phyloP scores from a whole-genome alignment of 2,113 vertebrate genomes.

The Regulus satrapa region DNA sequence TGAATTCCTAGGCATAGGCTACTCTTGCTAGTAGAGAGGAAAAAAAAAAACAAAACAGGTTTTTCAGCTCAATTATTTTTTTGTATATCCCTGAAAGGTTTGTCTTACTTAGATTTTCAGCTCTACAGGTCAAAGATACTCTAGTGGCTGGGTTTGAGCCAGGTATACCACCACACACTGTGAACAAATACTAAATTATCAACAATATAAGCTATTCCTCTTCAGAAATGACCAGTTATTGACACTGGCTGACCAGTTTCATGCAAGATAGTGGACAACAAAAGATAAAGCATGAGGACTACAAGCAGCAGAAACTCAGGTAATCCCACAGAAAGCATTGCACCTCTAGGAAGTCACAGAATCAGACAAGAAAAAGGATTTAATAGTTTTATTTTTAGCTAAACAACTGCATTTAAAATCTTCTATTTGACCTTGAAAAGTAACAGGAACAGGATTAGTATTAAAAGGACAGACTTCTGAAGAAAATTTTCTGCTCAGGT shows the following conservation, averaged over 20 bases:
- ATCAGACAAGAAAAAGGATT: not conserved
- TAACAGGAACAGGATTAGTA: not conserved
- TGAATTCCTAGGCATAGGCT: not conserved
- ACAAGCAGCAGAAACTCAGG: not conserved
- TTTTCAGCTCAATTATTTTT: not conserved
- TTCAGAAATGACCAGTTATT: slow-evolving; percentile 32
- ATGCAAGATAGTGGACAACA: not conserved
- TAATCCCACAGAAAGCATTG: not conserved
- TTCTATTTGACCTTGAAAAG: not conserved
- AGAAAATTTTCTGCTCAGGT: not conserved
- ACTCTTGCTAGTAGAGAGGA: not conserved
- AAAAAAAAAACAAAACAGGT: fast-evolving
- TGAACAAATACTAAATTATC: not conserved
- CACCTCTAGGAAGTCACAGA: not conserved
- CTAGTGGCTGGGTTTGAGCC: not conserved
- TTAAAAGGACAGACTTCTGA: not conserved
- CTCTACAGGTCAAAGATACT: not conserved
- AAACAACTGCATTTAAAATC: not conserved
- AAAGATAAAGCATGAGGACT: not conserved
- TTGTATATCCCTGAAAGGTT: fast-evolving
- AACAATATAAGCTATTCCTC: not conserved
- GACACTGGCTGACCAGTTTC: not conserved
- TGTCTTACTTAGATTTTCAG: not conserved
- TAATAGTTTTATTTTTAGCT: not conserved
- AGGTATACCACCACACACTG: not conserved